Conservation (phyloP, 2,113 vertebrate species). For the Callaeas wilsoni region DNA sequence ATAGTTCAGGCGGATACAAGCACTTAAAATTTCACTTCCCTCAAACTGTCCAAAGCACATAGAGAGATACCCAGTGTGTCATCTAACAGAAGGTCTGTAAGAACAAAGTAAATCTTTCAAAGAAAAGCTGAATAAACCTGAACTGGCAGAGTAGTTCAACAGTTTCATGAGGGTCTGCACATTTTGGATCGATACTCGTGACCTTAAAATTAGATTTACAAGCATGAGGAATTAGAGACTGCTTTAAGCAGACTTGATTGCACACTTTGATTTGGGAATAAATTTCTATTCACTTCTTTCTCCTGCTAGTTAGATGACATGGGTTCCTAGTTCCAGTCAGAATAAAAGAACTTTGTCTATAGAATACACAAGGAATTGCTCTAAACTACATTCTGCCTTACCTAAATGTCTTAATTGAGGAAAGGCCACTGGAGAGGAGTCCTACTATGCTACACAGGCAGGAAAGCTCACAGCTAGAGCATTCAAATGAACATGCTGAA, state of each 20-base stretch:
- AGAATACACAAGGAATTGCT: not conserved
- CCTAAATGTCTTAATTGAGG: not conserved
- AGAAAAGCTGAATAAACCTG: slow-evolving; percentile 10
- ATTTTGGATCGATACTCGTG: not conserved
- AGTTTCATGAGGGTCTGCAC: not conserved
- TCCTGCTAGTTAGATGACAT: not conserved
- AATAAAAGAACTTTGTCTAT: not conserved
- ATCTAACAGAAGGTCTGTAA: not conserved
- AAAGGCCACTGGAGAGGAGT: not conserved
- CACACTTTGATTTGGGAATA: not conserved
- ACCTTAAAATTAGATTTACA: slow-evolving; percentile 24
- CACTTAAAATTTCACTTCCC: not conserved
- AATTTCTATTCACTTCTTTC: not conserved
- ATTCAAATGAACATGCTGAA: not conserved
- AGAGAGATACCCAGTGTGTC: not conserved
- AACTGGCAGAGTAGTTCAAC: not conserved
- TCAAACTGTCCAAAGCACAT: not conserved
- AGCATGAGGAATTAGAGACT: not conserved
- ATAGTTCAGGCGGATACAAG: not conserved
- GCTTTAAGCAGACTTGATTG: not conserved
- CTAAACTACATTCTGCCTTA: not conserved
- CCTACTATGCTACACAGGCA: not conserved
- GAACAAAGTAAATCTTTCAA: slow-evolving; percentile 1
- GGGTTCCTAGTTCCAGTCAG: not conserved
- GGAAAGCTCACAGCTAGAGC: not conserved